Base-by-base conservation (phyloP, 1,140 invertebrate species). In the Eumeta japonica region DNA sequence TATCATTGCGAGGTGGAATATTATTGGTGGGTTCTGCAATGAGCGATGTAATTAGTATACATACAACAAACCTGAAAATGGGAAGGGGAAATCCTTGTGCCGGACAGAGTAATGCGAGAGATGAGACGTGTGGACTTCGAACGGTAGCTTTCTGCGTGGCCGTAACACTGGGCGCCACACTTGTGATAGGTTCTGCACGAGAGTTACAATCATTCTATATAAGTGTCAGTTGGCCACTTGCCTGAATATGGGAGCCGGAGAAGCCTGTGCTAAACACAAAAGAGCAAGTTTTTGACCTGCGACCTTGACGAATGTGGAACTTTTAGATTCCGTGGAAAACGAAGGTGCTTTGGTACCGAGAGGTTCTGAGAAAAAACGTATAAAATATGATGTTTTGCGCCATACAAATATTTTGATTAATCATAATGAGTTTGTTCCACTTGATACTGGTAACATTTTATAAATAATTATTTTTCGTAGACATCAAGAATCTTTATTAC, bases 181-280 rank as follows among this genome's bases (percentile, higher is more conserved):
- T 79, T 43, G 75, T 78, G 46, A 82, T 76, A 39, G 82, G 81
- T 59, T 84, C 82, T 83, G 57, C 18, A 35, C 30, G 17, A 54
- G 15, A 31, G n/a, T n/a, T n/a, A n/a, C n/a, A n/a, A n/a, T n/a
- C n/a, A n/a, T n/a, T 14, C 15, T 12, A 31, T 19, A 17, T 13
- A 35, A 35, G 13, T 31, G 9, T 9, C 14, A 35, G 24, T 19
- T 10, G 16, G 13, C 14, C 14, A 78, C 78, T 81, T 81, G 87
- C 85, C 85, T 87, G 78, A 84, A 85, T 61, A 79, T 61, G 37
- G 85, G 86, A 52, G 84, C 75, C 27, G 86, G 86, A 74, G 81
- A 83, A 18, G 83, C 84, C 63, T 89, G 87, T 47, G 87, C 89
- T 65, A 86, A 87, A 75, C 90, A 93, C 16, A 90, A 79, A 37